Conservation (phyloP, 2,113 vertebrate genomes). For the Reinhardtius hippoglossoides region DNA sequence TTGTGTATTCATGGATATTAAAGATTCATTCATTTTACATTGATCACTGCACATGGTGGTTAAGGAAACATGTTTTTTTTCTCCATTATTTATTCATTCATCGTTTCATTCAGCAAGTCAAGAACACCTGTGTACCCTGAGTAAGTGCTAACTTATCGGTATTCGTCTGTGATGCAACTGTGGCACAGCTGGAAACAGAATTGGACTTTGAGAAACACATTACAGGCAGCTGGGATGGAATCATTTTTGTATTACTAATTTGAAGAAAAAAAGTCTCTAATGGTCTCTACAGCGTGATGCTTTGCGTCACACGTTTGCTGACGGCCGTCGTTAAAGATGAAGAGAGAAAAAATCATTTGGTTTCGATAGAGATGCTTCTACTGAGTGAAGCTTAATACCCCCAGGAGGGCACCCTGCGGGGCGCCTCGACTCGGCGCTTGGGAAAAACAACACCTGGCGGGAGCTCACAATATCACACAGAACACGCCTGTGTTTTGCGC, state of each 20-base stretch:
- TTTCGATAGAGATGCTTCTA: slow-evolving; percentile 22
- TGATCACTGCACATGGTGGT: no score
- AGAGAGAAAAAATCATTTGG: not conserved
- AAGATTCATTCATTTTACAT: no score
- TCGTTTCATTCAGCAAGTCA: no score
- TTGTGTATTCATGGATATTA: not conserved
- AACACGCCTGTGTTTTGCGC: slow-evolving; percentile 6
- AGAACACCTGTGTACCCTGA: not conserved
- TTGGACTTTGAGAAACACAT: slow-evolving; percentile 11
- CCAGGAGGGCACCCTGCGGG: slow-evolving; percentile 12
- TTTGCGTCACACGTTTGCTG: not conserved
- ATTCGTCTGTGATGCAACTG: not conserved
- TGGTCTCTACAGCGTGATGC: not conserved
- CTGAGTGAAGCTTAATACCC: slow-evolving; percentile 34
- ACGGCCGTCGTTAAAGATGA: not conserved
- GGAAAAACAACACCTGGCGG: slow-evolving; percentile 45
- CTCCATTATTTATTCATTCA: no score
- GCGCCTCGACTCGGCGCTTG: not conserved
- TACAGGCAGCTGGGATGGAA: not conserved
- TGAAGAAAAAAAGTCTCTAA: not conserved
- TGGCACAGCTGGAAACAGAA: slow-evolving; percentile 25
- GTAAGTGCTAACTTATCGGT: not conserved
- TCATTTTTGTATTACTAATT: not conserved
- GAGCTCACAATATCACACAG: slow-evolving; percentile 17
- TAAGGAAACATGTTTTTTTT: not conserved